Conservation (phyloP, 2,888 invertebrate genomes). For the Drepanosiphum platanoidis region DNA sequence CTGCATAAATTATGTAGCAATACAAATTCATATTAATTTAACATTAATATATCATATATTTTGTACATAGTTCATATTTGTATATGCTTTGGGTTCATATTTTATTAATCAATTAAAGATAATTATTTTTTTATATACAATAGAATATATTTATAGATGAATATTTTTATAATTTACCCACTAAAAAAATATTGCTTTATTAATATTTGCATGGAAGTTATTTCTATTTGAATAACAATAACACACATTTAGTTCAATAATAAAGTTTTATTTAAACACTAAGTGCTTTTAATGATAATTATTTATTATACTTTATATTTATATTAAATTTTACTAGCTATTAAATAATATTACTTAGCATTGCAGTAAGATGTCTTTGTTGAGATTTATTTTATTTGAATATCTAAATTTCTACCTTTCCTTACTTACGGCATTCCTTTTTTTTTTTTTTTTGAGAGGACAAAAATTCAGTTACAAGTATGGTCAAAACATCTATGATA, state of each 20-base stretch:
- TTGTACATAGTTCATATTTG: too few relatives aligned
- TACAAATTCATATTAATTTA: not conserved
- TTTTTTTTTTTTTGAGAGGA: not conserved
- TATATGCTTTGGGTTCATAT: not conserved
- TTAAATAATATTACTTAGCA: too few relatives aligned
- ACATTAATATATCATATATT: not conserved
- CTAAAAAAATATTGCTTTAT: slow-evolving; percentile 1
- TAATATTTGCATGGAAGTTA: not conserved
- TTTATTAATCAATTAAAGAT: not conserved
- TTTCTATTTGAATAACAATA: slow-evolving; percentile 5
- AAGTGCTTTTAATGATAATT: too few relatives aligned
- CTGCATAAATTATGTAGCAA: not conserved
- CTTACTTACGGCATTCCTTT: not conserved
- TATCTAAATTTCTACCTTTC: too few relatives aligned
- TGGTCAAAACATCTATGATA: not conserved
- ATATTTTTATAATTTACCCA: too few relatives aligned
- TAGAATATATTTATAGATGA: too few relatives aligned
- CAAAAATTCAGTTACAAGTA: not conserved
- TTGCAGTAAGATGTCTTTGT: too few relatives aligned
- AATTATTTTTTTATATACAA: slow-evolving; percentile 24
- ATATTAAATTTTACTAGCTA: too few relatives aligned
- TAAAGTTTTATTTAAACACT: too few relatives aligned
- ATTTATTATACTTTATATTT: too few relatives aligned
- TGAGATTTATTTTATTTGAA: not conserved
- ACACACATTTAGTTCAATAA: not conserved